phyloP scores from a whole-genome alignment of 1,140 invertebrate genomes.

The Bombus pyrosoma region DNA sequence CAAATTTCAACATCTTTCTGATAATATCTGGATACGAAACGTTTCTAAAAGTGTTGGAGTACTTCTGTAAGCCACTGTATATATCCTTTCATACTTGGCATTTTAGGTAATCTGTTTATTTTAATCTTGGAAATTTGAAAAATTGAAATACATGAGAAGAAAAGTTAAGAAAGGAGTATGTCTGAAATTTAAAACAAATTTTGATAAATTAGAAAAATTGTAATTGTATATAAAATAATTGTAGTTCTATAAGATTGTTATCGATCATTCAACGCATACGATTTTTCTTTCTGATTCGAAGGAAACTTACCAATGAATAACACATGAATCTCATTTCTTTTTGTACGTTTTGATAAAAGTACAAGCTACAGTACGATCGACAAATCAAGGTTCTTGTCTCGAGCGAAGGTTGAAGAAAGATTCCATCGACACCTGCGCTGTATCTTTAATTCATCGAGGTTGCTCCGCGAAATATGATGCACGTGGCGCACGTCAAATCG shows the following conservation, averaged over 20 bases:
- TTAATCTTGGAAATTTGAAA: no score
- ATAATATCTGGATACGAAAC: no score
- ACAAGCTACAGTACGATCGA: neutral
- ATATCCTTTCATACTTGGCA: no score
- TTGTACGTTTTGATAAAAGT: neutral
- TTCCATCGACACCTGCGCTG: slow-evolving; percentile 60
- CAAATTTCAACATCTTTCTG: no score
- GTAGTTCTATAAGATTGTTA: neutral
- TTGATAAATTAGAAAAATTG: no score
- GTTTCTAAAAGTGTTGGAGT: no score
- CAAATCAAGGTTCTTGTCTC: slow-evolving; percentile 14
- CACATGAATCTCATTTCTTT: neutral
- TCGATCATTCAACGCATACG: neutral
- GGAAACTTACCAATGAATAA: neutral
- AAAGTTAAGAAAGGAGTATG: no score
- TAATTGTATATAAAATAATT: no score
- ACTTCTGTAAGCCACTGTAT: no score
- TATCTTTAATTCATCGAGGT: slow-evolving; percentile 66
- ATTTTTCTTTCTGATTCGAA: neutral
- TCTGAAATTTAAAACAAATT: no score
- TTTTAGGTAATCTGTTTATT: no score
- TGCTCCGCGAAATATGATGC: slow-evolving; percentile 47
- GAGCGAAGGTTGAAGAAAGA: slow-evolving; percentile 29
- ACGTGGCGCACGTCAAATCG: slow-evolving; percentile 58
- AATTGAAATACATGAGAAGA: no score